Evolutionary conservation across 2,113 vertebrate genomes (phyloP), one percentile per base, ranked within the genome.

Genomic region (Xenus cinereus): DNA sequence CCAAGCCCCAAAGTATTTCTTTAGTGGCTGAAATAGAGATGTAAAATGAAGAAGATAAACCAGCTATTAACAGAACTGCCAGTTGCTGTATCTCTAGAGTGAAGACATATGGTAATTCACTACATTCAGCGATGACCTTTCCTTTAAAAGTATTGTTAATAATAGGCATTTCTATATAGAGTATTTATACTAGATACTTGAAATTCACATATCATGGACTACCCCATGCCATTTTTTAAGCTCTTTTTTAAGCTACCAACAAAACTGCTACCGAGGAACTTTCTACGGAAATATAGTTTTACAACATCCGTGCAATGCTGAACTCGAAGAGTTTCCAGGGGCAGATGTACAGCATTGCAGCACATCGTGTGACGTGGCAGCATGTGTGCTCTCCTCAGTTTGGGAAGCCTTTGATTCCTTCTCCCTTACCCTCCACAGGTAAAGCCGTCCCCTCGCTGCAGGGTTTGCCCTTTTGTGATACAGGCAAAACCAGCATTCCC

Each of bases 81-180:
- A 95, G 95, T 97, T 98, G 74, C 68, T 95, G 32, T 84, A 92
- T 96, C 77, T 92, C 62, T 89, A 91, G 92, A 88, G 73, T 54
- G 87, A 94, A 97, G 89, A 83, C 78, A 85, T 93, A 93, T 95
- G 82, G 80, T 96, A 90, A 84, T 84, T 78, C 51, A 33, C 46
- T 94, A 69, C 73, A 88, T 93, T 93, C 54, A 57, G 14, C 28
- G 51, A 45, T 94, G 88, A 90, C 90, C 75, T 76, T 86, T 93
- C 41, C 87, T 97, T 95, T 97, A 93, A 94, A 96, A 96, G 53
- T 93, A 84, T 85, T 90, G 56, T 96, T 94, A 96, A 93, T 97
- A 94, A 95, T 90, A 95, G 93, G 45, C 75, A 62, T 91, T 97
- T 91, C 81, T 94, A 69, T 88, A 66, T 89, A 27, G n/a, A 88